These are phyloP conservation scores for Cinclus mexicanus DNA, from an alignment of 2,113 vertebrate genomes.

Conservation along the genomic window DNA sequence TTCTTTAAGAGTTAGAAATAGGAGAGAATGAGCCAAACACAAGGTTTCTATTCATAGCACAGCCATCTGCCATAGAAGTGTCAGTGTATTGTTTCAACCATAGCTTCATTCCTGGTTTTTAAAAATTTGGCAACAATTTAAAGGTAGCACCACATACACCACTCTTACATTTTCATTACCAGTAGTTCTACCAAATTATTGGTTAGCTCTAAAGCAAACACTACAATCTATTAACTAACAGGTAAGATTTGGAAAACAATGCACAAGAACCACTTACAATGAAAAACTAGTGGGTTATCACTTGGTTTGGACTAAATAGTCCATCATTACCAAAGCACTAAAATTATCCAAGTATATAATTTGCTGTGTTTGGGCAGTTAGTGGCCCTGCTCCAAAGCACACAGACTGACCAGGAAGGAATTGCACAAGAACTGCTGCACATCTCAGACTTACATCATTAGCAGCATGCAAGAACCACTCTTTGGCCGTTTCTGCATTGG, in stretches of 20 bases:
- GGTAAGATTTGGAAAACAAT: background rate
- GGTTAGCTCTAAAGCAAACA: background rate
- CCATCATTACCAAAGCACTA: background rate
- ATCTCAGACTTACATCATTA: slow-evolving; percentile 83
- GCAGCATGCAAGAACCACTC: slow-evolving; percentile 91
- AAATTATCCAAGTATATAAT: background rate
- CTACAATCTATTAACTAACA: background rate
- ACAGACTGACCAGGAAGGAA: background rate
- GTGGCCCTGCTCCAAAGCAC: background rate
- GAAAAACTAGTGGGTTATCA: background rate
- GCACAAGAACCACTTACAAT: background rate
- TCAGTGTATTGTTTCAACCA: background rate
- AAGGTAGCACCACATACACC: background rate
- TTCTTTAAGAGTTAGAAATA: background rate
- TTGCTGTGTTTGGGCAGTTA: background rate
- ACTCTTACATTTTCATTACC: background rate
- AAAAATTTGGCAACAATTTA: background rate
- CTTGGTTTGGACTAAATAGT: background rate
- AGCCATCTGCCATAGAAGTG: background rate
- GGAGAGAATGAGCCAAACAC: background rate
- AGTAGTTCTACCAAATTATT: background rate
- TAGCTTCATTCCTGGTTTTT: background rate
- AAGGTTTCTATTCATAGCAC: background rate
- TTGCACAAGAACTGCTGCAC: background rate
- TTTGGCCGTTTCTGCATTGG: slow-evolving; percentile 93